Base-by-base conservation (phyloP, 1,140 invertebrate species). In the Leptoteleia sp. region DNA sequence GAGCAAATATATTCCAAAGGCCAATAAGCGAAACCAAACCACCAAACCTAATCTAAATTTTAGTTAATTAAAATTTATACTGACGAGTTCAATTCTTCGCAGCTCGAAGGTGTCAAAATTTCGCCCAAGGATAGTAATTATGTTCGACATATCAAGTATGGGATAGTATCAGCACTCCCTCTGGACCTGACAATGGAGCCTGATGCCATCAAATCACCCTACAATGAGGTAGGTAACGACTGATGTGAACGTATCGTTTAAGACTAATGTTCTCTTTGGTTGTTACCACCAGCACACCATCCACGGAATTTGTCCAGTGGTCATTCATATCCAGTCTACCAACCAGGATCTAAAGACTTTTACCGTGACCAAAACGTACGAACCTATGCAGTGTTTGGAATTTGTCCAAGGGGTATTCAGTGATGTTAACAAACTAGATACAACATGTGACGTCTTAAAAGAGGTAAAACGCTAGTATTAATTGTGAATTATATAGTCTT, bases 181-280 rank as follows among this genome's bases (percentile, higher is more conserved):
- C 29, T 90, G 52, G 83, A 89, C 35, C 33, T 83, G 35, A 15
- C 25, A 6, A 67, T 87, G 5, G 54, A 72, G 12, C 62, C n/a
- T n/a, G n/a, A n/a, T n/a, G n/a, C 22, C 0, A 54, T 82, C 1
- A 81, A 72, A 12, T 29, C 80, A 1, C 83, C 83, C 1, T 89
- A 87, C 40, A 17, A 80, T 5, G 83, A 90, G 85, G 86, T 90
- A 86, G 88, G 89, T 90, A 90, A 89, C 86, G 82, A 88, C 88
- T 87, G 85, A 89, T 84, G 88, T 84, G 88, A 87, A 88, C 87
- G 84, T 82, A 68, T 82, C 70, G 55, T 80, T 75, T 45, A 80
- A 54, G 64, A 82, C 80, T 88, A 87, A 85, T 89, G 88, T 90
- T 90, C 89, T 90, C 89, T 90, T 90, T 90, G 89, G 89, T 89